Base-by-base conservation (phyloP, 2,113 vertebrate genomes). In the Copsychus sechellarum region DNA sequence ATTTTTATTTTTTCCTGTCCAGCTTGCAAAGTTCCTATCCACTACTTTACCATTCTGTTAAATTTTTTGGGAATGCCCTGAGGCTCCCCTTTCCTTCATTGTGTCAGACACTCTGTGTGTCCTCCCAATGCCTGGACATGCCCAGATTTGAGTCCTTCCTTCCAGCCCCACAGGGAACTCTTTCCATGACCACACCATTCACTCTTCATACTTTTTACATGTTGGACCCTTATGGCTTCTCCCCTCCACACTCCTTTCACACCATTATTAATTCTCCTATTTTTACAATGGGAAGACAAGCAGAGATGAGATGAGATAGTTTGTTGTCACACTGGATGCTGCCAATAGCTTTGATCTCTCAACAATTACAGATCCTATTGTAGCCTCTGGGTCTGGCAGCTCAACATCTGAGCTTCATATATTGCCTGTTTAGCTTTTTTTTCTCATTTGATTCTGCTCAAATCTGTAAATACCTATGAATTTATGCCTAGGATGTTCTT, bases 401-500 rank as follows among this genome's bases (percentile, higher is more conserved):
- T 92, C 38, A 71, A 2, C 62, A 81, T 22, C 58, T 86, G 80
- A 88, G 47, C 47, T 78, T 78, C 80, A 31, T 51, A 8, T 34
- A 38, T 43, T 70, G 71, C 34, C 90, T 82, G 51, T 78, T 96
- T 90, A 90, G 72, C 62, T 86, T 82, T 34, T 67, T 67, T 88
- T 85, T 29, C 72, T 74, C 72, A 43, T 84, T 88, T 71, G 29
- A 71, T 92, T 92, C 64, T 86, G 36, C 64, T 94, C 69, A 91
- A 90, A 84, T 92, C 83, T 76, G 94, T 95, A 96, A 96, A 96
- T 94, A 97, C 53, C 47, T 76, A 26, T 51, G 60, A 90, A 89
- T 89, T 95, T 87, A n/a, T 84, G 51, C 51, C 85, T 45, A 53
- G 91, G 61, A 67, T 0, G 0, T 76, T 72, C 81, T 93, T 92